Evolutionary conservation across 2,888 invertebrate species (phyloP).

Genomic region (Caenorhabditis panamensis): DNA sequence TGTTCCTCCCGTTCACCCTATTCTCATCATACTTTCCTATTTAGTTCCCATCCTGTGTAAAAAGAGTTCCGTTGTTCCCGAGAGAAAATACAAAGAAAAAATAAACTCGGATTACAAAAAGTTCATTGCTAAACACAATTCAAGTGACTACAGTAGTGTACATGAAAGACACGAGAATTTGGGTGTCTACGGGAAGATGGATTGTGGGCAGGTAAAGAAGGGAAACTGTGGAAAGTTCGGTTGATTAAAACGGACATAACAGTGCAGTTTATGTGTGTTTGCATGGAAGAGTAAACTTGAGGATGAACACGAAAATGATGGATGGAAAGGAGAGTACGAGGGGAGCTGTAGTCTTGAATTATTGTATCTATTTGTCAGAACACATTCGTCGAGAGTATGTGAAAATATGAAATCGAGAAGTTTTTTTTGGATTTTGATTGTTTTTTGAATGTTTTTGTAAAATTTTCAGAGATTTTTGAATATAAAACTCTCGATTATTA

Average conservation of each 20-base stretch:
- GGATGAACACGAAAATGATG: neutral
- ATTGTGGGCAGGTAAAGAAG: neutral
- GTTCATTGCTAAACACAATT: conserved; percentile 3
- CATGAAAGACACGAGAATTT: neutral
- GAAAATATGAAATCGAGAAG: conserved; percentile 17
- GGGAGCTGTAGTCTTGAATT: conserved; percentile 9
- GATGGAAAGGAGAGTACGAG: neutral
- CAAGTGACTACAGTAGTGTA: conserved; percentile 4
- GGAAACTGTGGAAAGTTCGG: neutral
- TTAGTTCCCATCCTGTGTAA: neutral
- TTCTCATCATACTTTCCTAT: neutral
- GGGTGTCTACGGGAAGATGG: neutral
- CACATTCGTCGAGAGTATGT: conserved; percentile 3
- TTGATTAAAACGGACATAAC: neutral
- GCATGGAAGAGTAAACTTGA: neutral
- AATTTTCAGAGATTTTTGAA: neutral
- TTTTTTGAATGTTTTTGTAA: neutral
- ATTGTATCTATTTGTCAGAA: conserved; percentile 26
- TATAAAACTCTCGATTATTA: neutral
- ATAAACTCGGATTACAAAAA: neutral
- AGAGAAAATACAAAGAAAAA: neutral
- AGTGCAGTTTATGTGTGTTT: neutral
- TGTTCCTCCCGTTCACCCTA: too few species aligned
- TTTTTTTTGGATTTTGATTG: neutral
- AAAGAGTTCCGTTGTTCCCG: neutral